Evolutionary conservation across 2,888 invertebrate species (phyloP).

Genomic region (Callyntrura guangdongensis): DNA sequence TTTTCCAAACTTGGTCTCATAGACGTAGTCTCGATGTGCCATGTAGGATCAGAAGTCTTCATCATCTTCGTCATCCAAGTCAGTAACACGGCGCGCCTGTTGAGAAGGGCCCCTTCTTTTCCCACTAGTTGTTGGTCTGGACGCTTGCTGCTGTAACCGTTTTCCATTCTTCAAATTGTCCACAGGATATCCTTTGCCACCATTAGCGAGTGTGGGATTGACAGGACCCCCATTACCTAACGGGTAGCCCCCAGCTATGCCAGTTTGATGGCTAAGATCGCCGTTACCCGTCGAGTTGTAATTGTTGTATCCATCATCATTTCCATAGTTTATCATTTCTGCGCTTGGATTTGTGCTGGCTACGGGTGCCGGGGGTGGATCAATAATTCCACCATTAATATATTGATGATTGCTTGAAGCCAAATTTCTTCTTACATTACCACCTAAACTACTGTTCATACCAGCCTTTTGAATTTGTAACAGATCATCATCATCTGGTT

Average conservation of each 20-base stretch:
- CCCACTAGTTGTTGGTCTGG: constrained; percentile 62
- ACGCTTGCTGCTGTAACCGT: constrained; percentile 53
- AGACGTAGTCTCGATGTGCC: constrained; percentile 57
- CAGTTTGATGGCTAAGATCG: constrained; percentile 32
- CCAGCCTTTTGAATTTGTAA: constrained; percentile 64
- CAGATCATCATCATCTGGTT: constrained; percentile 82
- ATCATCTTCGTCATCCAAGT: constrained; percentile 61
- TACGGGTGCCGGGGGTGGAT: constrained; percentile 55
- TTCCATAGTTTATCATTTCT: constrained; percentile 63
- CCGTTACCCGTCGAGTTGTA: constrained; percentile 54
- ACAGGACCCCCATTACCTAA: constrained; percentile 41
- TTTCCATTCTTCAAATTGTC: constrained; percentile 69
- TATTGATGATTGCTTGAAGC: constrained; percentile 48
- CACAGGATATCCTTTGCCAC: constrained; percentile 72
- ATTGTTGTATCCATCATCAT: constrained; percentile 61
- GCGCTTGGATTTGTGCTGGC: constrained; percentile 68
- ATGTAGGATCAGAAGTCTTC: constrained; percentile 71
- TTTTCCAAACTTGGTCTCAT: constrained; percentile 60
- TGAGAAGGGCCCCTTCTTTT: constrained; percentile 64
- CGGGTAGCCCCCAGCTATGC: neutral
- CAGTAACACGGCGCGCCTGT: constrained; percentile 54
- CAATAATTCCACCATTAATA: constrained; percentile 42
- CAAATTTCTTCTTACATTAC: constrained; percentile 27
- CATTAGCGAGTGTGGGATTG: constrained; percentile 62
- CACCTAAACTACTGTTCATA: constrained; percentile 42